Base-by-base conservation (phyloP, 2,888 invertebrate species). In the Koerneria pararmatus region DNA sequence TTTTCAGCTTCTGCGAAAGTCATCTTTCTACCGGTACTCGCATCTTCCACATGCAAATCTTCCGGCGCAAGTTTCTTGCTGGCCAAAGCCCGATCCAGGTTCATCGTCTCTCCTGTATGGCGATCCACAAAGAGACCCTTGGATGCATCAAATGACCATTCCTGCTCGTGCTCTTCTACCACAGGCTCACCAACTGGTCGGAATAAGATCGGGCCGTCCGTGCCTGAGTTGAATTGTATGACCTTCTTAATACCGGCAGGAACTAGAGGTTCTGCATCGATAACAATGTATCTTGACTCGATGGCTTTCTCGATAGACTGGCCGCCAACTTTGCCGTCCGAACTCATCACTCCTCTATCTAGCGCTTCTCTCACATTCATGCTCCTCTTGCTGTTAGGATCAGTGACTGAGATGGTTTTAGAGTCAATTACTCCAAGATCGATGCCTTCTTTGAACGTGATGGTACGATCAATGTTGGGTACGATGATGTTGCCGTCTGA, bases 351-450 rank as follows among this genome's bases (percentile, higher is more conserved):
- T 65, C 93, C 92, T 73, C 90, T 88, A 65, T 89, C 88, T 29
- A 95, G 87, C 0, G 95, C 95, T 85, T 93, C 90, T 69, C 89
- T 89, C 58, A 95, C 89, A n/a, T 88, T 89, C 11, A 95, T 81
- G 1, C 88, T 84, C 75, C 91, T 90, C 64, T 92, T 91, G 68
- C 90, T 88, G 80, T 90, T 89, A 0, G 91, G 90, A 86, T 95
- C 93, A 80, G 89, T 89, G 41, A 92, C 88, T 1, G 91, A 90
- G 62, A 91, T 85, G 63, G 90, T 89, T 73, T 89, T 88, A 2
- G 89, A 88, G 83, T 91, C 91, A 54, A 93, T 90, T 59, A 90
- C 87, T 19, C 82, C 82, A 15, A 81, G 72, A 48, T 79, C 78
- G 62, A 82, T 73, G 35, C 82, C 92, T 84, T 94, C 93, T 83